Evolutionary conservation across 2,113 vertebrate species (phyloP).

Genomic region (Buteo buteo): DNA sequence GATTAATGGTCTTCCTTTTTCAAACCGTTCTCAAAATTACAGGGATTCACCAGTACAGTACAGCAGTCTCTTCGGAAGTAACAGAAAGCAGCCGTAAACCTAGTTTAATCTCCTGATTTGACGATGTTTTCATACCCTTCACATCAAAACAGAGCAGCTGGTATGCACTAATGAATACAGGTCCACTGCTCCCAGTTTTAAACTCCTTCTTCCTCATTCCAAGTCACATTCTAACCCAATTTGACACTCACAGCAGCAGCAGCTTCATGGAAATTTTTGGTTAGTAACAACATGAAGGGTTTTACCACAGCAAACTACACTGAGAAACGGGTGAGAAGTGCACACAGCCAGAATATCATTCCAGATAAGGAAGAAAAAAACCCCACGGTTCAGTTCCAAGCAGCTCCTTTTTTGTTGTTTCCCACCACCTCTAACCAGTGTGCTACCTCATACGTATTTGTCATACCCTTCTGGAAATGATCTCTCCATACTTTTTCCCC

Average conservation of each 20-base stretch:
- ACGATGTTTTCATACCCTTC: not conserved
- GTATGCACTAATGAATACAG: not conserved
- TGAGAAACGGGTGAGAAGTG: not conserved
- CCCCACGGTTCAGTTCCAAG: not conserved
- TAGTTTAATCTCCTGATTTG: not conserved
- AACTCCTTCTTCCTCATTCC: not conserved
- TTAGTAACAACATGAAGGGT: not conserved
- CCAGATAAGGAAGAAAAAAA: not conserved
- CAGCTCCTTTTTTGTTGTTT: not conserved
- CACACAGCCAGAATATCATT: not conserved
- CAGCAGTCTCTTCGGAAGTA: not conserved
- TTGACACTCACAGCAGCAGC: not conserved
- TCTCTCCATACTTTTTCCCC: not conserved
- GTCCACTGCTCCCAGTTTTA: not conserved
- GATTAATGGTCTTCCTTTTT: not conserved
- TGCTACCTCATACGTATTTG: not conserved
- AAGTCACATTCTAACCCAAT: not conserved
- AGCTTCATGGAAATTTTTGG: not conserved
- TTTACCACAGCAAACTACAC: not conserved
- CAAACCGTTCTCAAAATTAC: not conserved
- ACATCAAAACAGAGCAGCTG: not conserved
- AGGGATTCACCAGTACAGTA: not conserved
- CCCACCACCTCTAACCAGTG: not conserved
- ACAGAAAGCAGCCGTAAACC: not conserved
- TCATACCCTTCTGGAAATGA: not conserved